A percentile compares a stretch with the other conserved stretches of the same genome.
phyloP scores from a whole-genome alignment of 2,797 vertebrate species.

The Spea hammondii region DNA sequence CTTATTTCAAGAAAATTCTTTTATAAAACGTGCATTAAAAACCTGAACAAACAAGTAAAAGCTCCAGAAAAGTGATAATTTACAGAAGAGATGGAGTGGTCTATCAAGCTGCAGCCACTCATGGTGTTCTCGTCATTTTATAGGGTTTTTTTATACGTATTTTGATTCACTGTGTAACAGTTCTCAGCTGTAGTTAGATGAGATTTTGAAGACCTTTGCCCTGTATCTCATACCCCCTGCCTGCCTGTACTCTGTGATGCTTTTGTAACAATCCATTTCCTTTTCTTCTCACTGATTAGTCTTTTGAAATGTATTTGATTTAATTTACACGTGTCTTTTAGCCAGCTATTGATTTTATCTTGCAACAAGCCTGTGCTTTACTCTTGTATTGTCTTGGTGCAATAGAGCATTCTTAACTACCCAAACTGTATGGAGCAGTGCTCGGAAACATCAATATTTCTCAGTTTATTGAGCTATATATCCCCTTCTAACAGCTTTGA shows the following conservation, averaged over 20 bases:
- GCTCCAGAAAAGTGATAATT: too few relatives aligned
- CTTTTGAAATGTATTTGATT: slow-evolving; percentile 9
- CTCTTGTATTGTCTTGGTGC: neutral
- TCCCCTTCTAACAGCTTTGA: neutral
- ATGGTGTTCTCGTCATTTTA: neutral
- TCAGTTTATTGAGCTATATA: neutral
- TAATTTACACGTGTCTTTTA: slow-evolving; percentile 7
- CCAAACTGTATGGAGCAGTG: neutral
- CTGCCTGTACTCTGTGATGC: neutral
- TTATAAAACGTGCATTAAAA: too few relatives aligned
- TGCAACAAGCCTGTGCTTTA: neutral
- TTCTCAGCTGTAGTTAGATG: neutral
- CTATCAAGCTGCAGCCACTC: neutral
- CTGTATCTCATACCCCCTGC: neutral
- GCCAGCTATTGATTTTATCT: neutral
- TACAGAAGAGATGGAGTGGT: neutral
- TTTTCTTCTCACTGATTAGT: slow-evolving; percentile 1
- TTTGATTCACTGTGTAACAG: neutral
- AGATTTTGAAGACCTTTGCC: neutral
- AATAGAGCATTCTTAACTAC: slow-evolving; percentile 5
- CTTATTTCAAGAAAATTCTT: too few relatives aligned
- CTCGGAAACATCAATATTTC: neutral
- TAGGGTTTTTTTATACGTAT: neutral
- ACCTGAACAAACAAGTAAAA: too few relatives aligned
- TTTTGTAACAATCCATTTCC: neutral